Evolutionary conservation across 2,113 vertebrate genomes (phyloP).

Genomic region (Nyctereutes procyonoides): DNA sequence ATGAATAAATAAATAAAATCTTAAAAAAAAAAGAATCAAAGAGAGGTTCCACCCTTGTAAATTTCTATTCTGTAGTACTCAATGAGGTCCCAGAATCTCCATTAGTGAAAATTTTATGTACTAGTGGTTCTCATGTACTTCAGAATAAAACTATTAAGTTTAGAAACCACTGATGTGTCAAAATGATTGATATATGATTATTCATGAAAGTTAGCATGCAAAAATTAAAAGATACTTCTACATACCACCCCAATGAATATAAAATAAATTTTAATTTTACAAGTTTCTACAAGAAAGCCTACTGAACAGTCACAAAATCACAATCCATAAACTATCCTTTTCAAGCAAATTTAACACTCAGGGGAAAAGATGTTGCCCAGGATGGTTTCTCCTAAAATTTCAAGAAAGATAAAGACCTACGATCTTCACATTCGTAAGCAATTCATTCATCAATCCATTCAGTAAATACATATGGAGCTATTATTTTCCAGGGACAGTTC

Average conservation of each 20-base stretch:
- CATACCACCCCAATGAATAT: background rate
- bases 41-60: background rate
- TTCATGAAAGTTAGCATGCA: background rate
- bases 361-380: background rate
- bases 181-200: background rate
- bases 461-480: background rate
- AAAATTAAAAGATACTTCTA: background rate
- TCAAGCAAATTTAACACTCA: background rate
- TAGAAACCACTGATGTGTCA: background rate
- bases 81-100: background rate
- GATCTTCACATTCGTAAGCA: background rate
- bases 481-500: background rate
- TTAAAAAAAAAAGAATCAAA: background rate
- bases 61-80: background rate
- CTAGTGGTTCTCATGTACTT: background rate
- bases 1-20: too few relatives aligned
- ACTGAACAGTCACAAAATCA: background rate
- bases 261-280: background rate
- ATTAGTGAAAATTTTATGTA: background rate
- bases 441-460: background rate
- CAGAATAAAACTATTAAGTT: background rate
- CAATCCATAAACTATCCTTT: background rate
- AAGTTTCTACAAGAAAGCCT: background rate
- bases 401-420: background rate
- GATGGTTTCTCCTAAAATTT: background rate